These are phyloP conservation scores for Mastacembelus armatus DNA, from an alignment of 2,797 vertebrate genomes.

Conservation along the genomic window DNA sequence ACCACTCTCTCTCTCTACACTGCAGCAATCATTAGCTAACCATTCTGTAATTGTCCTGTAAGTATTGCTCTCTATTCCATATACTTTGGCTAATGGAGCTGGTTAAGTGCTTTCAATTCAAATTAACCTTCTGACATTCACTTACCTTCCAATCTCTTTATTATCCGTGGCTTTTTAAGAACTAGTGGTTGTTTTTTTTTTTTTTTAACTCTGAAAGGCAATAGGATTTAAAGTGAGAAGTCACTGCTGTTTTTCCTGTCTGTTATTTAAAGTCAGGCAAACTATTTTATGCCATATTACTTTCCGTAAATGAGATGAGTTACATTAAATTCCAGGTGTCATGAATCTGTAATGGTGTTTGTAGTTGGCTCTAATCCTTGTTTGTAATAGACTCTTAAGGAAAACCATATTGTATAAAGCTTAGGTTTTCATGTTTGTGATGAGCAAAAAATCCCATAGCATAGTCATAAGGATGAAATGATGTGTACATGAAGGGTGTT, in stretches of 20 bases:
- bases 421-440: background rate
- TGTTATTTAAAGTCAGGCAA: conserved; percentile 7
- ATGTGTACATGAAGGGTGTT: background rate
- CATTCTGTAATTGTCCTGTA: conserved; percentile 48
- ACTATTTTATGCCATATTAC: too few relatives aligned
- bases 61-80: conserved; percentile 51
- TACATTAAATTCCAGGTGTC: background rate
- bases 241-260: background rate
- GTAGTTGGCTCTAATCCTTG: conserved; percentile 5
- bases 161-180: conserved; percentile 11
- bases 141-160: conserved; percentile 14
- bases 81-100: conserved; percentile 9
- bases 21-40: conserved; percentile 57
- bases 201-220: conserved; percentile 1
- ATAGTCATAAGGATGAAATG: conserved; percentile 2
- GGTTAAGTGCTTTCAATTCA: conserved; percentile 30
- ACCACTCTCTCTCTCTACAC: conserved; percentile 36
- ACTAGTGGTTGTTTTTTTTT: too few relatives aligned
- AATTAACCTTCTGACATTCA: conserved; percentile 14
- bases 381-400: background rate
- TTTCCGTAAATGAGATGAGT: too few relatives aligned
- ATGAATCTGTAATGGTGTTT: conserved; percentile 6
- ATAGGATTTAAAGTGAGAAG: background rate
- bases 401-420: conserved; percentile 1
- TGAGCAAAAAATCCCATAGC: conserved; percentile 1